These are phyloP conservation scores for Castor canadensis DNA, from an alignment of 2,113 vertebrate species.

Conservation along the genomic window DNA sequence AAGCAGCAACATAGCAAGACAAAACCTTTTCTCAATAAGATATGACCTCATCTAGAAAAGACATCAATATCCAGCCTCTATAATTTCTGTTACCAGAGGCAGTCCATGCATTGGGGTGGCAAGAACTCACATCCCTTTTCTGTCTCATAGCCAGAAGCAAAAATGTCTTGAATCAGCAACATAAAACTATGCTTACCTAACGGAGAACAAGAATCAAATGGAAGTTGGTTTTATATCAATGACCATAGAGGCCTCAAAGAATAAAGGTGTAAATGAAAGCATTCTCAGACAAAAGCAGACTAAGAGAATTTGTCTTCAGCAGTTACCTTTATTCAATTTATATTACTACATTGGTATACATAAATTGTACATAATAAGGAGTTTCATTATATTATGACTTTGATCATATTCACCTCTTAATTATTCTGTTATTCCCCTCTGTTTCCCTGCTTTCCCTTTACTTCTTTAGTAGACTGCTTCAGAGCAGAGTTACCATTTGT, in stretches of 20 bases:
- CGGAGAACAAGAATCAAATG: background rate
- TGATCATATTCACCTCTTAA: no score
- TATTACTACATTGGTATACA: no score
- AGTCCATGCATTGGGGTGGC: background rate
- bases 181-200: fast-evolving
- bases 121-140: background rate
- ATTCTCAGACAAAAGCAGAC: background rate
- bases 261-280: background rate
- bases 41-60: background rate
- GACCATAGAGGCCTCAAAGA: background rate
- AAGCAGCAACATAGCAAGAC: no score
- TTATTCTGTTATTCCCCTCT: no score
- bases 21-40: background rate
- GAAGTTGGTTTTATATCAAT: background rate
- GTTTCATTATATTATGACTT: no score
- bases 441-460: no score
- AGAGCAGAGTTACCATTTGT: background rate
- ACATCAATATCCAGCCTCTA: no score
- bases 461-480: no score
- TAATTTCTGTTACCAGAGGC: background rate
- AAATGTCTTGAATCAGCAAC: background rate
- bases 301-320: background rate
- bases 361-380: no score
- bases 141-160: background rate
- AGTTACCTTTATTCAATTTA: no score